Base-by-base conservation (phyloP, 2,113 vertebrate genomes). In the Uria aalge region DNA sequence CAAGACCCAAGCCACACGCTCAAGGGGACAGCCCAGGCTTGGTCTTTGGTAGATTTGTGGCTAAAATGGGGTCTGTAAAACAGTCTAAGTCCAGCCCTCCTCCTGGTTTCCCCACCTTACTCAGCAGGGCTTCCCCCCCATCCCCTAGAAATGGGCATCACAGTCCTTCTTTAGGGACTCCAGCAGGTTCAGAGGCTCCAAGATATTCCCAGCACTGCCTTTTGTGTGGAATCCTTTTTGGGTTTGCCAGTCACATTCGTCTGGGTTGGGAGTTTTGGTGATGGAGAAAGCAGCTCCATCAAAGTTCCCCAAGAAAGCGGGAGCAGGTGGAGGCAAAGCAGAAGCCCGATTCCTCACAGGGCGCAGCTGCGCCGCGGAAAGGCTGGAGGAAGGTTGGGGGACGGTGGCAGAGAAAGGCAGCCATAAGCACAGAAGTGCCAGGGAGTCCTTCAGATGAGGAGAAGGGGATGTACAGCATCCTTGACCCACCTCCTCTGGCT, bases 21-120 rank as follows among this genome's bases (percentile, higher is more conserved):
- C 6, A 0, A 18, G 0, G 7, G 40, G 14, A 21, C 40, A 74
- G 18, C n/a, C 43, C 27, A 32, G 40, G 6, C 3, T 48, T 26
- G 27, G n/a, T 7, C 32, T 71, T 38, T 6, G 41, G 34, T 23
- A 19, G 32, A n/a, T 27, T 23, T 21, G 8, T 36, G 29, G 4
- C 40, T 71, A 60, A 81, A 76, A n/a, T 1, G 11, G 16, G 4
- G 2, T 52, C 72, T 76, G 50, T 23, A 41, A 38, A 92, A 15
- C 15, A 5, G 19, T 4, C 62, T 14, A 34, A 72, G 20, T 6
- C 34, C 15, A 52, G 1, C 9, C 32, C 11, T 34, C 6, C 8
- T 18, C 24, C 32, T 27, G 17, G 14, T n/a, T 64, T 34, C 6
- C 43, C 50, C 11, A 1, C 5, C 50, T 62, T 3, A 15, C 22